Evolutionary conservation across 2,113 vertebrate genomes (phyloP), one percentile per base, ranked within the genome.

Genomic region (Thunnus thynnus): DNA sequence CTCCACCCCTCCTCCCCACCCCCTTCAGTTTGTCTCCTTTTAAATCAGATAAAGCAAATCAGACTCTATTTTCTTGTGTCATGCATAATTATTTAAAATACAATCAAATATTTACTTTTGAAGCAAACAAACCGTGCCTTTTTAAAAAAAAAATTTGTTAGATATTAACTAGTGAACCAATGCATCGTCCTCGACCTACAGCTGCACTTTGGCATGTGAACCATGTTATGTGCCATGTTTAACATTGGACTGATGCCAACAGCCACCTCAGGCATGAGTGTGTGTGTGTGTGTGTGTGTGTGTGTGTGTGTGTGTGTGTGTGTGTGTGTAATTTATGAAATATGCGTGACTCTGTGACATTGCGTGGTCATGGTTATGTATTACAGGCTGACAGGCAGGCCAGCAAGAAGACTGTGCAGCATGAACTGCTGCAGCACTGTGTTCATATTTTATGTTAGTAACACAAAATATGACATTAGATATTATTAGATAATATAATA

Each of bases 261-360:
- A 0, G 18, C 0, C 32, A 54, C 54, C 61, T 69, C 27, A 61
- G 69, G 63, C 76, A 9, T 41, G 36, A 9, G 8, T 41, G 36
- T 36, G 36, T 41, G 36, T 41, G 36, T 41, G 36, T 36, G 36
- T 36, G 5, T 36, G 36, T 36, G 5, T 36, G 36, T 36, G 36
- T 36, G 4, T 61, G 11, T 46, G 44, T 76, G 62, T 52, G 62
- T 51, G 32, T 72, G 72, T 44, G 72, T 57, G 65, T 63, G 7
- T 51, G 22, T 51, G 57, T 60, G 57, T 48, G 44, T 60, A 44
- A 12, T 47, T 71, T 41, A 69, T 65, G 27, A 50, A 46, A 60
- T 52, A 55, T 77, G 67, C 44, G 3, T 86, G 88, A 79, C 32
- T 75, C 1, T 62, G 63, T 68, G 76, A 65, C 73, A 78, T 32